Conservation (phyloP, 2,888 invertebrate genomes). For the Cephus rjabovi region DNA sequence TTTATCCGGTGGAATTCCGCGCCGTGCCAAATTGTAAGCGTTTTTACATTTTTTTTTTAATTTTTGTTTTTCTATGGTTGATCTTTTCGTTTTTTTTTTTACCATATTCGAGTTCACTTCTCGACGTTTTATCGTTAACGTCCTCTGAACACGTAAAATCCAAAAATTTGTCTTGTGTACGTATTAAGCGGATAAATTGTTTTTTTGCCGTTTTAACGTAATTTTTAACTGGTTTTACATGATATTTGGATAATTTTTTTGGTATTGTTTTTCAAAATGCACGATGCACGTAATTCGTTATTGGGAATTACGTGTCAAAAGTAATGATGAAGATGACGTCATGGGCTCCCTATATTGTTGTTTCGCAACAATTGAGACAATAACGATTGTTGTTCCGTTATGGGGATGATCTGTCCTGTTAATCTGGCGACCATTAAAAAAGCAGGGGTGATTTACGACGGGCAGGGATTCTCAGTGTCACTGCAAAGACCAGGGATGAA, state of each 20-base stretch:
- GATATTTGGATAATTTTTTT: neutral
- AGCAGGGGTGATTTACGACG: neutral
- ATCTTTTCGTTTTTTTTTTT: neutral
- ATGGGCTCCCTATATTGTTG: neutral
- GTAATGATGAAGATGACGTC: neutral
- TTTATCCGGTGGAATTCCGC: slow-evolving; percentile 49
- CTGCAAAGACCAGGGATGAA: neutral
- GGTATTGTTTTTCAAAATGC: neutral
- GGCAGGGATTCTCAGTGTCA: neutral
- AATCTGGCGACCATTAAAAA: neutral
- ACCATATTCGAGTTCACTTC: neutral
- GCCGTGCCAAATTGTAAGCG: slow-evolving; percentile 3
- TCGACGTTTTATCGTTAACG: neutral
- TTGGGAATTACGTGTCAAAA: neutral
- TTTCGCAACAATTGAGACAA: neutral
- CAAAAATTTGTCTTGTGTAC: too few species aligned
- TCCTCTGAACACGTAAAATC: neutral
- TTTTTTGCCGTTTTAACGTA: neutral
- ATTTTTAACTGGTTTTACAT: neutral
- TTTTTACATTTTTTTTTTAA: slow-evolving; percentile 10
- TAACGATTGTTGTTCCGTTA: neutral
- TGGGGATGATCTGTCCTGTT: neutral
- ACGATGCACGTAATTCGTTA: neutral
- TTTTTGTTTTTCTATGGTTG: slow-evolving; percentile 3
- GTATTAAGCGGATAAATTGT: too few species aligned